Evolutionary conservation across 2,797 vertebrate genomes (phyloP), one percentile per base, ranked within the genome.

Genomic region (Sternarchorhynchus goeldii): DNA sequence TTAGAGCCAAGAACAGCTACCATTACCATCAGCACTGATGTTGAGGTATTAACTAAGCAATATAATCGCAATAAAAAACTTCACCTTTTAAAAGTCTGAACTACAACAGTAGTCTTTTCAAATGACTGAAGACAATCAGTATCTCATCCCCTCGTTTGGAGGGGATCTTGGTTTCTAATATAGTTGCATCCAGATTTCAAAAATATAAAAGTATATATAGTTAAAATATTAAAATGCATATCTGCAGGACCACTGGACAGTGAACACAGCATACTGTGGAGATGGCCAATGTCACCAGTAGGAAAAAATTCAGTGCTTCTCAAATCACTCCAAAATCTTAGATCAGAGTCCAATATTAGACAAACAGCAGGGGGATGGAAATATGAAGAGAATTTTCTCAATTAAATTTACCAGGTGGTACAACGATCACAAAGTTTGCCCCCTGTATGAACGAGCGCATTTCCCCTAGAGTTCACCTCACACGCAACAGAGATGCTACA

Each of bases 401-500:
- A 66, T 6, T 39, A 25, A 31, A 63, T 75, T 56, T 34, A 75
- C 31, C 60, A 73, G 50, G 72, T 34, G n/a, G 45, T 63, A 57
- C 56, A 53, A 14, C 41, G 56, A 31, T 6, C 20, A 25, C 12
- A 20, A 34, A 14, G 0, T 6, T 72, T 63, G 31, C 41, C 41
- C 36, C 18, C 12, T 3, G 17, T 14, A 14, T 21, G 68, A 36
- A 34, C 63, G 10, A 57, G 63, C 53, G 41, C n/a, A 45, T 32
- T 63, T 39, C 39, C 59, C 29, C 34, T 6, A 36, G 20, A 20
- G 71, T 77, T 77, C 66, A 66, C 6, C 45, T 18, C 12, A 77
- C 62, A 75, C 41, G 14, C 60, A 41, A 75, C 12, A 55, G 18
- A 60, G 57, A 66, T 2, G 55, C 70, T 69, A 83, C 82, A 90